These are phyloP conservation scores for Pocillopora damicornis DNA, from an alignment of 64 coral and sea anemone species.

Conservation along the genomic window DNA sequence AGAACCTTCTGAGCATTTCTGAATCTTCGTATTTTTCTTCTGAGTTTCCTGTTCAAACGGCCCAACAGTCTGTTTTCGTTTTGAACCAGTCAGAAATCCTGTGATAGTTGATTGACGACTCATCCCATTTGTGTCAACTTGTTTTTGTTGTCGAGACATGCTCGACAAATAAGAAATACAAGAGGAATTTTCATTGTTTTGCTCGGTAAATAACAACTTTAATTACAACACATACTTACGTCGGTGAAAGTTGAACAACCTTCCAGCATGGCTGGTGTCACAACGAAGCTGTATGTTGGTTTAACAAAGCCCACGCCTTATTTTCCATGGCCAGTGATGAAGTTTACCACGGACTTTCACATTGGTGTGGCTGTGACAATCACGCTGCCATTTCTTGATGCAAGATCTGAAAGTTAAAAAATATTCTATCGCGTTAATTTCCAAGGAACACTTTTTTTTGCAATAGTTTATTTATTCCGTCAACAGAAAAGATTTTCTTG, in stretches of 20 bases:
- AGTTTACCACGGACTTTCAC: slow-evolving; percentile 54
- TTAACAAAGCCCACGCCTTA: slow-evolving; percentile 53
- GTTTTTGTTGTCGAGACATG: slow-evolving; percentile 38
- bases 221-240: slow-evolving; percentile 23
- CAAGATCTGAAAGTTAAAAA: slow-evolving; percentile 35
- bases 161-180: slow-evolving; percentile 28
- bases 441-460: no score
- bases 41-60: slow-evolving; percentile 41
- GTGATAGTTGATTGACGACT: slow-evolving; percentile 32
- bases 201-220: not conserved
- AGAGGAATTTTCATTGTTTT: slow-evolving; percentile 10
- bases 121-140: slow-evolving; percentile 21
- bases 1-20: slow-evolving; percentile 19
- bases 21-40: slow-evolving; percentile 19
- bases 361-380: slow-evolving; percentile 58
- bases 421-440: no score
- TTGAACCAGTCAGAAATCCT: slow-evolving; percentile 38
- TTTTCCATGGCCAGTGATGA: slow-evolving; percentile 68
- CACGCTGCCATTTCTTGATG: slow-evolving; percentile 57
- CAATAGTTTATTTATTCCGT: no score
- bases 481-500: no score
- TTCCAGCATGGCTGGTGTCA: slow-evolving; percentile 53
- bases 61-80: slow-evolving; percentile 27
- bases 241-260: slow-evolving; percentile 49
- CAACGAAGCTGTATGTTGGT: slow-evolving; percentile 53